Evolutionary conservation across 2,113 vertebrate genomes (phyloP).

Genomic region (Hippocampus comes): DNA sequence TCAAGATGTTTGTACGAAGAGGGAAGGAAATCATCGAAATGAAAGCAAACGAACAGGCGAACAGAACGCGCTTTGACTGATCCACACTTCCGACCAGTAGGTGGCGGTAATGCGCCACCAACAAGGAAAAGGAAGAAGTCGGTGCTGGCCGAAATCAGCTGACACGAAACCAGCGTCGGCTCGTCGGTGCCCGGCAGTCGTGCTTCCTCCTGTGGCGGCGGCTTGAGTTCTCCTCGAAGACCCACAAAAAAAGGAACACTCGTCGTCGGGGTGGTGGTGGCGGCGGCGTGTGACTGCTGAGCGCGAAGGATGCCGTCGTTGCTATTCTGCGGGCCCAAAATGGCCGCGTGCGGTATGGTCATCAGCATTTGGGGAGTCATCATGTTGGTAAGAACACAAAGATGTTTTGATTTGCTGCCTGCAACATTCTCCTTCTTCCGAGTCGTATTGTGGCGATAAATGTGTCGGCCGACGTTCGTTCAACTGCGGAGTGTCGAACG

Average conservation of each 20-base stretch:
- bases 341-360: conserved; percentile 90
- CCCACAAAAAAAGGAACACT: neutral
- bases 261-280: neutral
- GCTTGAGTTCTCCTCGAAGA: neutral
- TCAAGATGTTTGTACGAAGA: too few species aligned
- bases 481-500: too few species aligned
- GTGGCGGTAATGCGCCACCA: neutral
- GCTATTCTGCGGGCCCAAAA: conserved; percentile 87
- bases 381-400: conserved; percentile 80
- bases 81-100: neutral
- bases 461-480: too few species aligned
- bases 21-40: too few species aligned
- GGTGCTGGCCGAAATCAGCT: neutral
- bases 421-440: too few species aligned
- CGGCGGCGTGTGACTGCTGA: neutral
- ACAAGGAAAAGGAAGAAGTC: neutral
- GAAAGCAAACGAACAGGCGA: too few species aligned
- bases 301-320: conserved; percentile 77
- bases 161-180: neutral
- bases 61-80: too few species aligned
- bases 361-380: conserved; percentile 90
- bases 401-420: too few species aligned
- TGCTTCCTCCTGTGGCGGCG: neutral
- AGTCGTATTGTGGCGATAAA: too few species aligned
- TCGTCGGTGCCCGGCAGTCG: neutral